Base-by-base conservation (phyloP, 2,888 invertebrate genomes). In the Nomada fabriciana region DNA sequence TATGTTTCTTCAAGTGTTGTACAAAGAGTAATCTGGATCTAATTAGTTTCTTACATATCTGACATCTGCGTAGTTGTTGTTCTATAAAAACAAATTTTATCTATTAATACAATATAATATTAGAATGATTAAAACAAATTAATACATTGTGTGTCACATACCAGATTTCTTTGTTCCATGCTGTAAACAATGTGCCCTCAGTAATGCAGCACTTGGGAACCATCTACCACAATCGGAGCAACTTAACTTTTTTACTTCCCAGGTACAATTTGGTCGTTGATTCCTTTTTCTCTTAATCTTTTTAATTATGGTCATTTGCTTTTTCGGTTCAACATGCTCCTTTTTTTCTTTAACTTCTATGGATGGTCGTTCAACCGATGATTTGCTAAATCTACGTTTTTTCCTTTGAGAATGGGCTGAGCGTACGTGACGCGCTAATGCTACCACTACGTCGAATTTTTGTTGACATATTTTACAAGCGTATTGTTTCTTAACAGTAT, bases 111-210 rank as follows among this genome's bases (percentile, higher is more conserved):
- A n/a, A 43, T 18, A 23, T 43, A n/a, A 50, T 69, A 29, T 0
- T 9, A n/a, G 9, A 42, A 18, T 47, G 18, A 7, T 64, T 55
- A 42, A 15, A 71, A n/a, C n/a, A 23, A 20, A 10, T 36, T 36
- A 36, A 36, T 36, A 36, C 36, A 7, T 36, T 36, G 65, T 25
- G n/a, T 47, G 2, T 9, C 29, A n/a, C 80, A 82, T 88, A 93
- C 93, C 92, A 70, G 92, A 89, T 89, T 91, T 93, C 61, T 91
- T 92, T 77, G 92, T 93, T 23, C 89, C 89, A 78, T 94, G 94
- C 61, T 92, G 91, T 18, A 93, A 85, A 73, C 87, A 89, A 87
- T 94, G 94, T 3, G 90, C 88, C 1, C 86, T 79, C 2, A 93
- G 70, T 5, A 89, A 85, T 10, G 90, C 89, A n/a, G 89, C 86